Evolutionary conservation across 2,113 vertebrate genomes (phyloP).

Genomic region (Chelonoidis abingdonii): DNA sequence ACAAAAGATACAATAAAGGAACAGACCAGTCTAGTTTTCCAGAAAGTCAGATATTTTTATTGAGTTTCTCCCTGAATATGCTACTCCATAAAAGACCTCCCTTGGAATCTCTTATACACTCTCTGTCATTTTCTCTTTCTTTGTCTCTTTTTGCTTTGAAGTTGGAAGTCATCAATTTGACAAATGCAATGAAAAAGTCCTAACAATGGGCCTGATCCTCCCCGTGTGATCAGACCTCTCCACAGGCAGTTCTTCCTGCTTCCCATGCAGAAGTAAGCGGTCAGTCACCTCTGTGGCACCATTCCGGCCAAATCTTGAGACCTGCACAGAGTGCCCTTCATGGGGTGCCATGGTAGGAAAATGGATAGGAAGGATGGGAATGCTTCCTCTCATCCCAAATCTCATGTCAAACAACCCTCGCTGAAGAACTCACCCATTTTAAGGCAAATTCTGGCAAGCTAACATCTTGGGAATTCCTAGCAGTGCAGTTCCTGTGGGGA

Average conservation of each 20-base stretch:
- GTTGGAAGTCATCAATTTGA: not conserved
- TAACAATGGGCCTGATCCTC: not conserved
- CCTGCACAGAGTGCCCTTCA: not conserved
- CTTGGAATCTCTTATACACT: not conserved
- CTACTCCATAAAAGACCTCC: not conserved
- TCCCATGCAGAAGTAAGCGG: not conserved
- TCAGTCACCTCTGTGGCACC: not conserved
- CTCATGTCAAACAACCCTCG: not conserved
- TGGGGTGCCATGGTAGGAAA: not conserved
- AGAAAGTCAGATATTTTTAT: not conserved
- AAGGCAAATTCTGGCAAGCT: not conserved
- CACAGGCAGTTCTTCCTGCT: not conserved
- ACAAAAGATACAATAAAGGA: not conserved
- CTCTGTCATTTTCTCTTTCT: not conserved
- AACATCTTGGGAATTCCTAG: not conserved
- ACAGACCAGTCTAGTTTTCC: not conserved
- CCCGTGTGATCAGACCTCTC: not conserved
- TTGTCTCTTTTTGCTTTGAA: not conserved
- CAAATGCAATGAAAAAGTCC: not conserved
- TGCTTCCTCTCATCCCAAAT: not conserved
- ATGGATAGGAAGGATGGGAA: not conserved
- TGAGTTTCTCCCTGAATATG: not conserved
- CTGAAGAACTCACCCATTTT: not conserved
- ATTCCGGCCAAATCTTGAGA: not conserved
- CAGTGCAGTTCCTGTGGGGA: not conserved